Conservation (phyloP, 1,140 invertebrate species). For the Callitettix versicolor region DNA sequence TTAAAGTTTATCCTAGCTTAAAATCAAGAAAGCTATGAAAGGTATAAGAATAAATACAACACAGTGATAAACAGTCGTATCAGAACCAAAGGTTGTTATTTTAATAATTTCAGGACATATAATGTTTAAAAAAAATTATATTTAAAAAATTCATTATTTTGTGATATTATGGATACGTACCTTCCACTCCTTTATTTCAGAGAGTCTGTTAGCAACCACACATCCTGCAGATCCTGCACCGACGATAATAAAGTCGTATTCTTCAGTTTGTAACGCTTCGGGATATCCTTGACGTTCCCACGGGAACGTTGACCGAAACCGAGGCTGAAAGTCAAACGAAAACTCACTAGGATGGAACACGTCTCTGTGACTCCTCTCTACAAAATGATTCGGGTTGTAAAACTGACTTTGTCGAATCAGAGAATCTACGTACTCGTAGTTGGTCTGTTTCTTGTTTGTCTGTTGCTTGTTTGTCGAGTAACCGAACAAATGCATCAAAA, state of each 20-base stretch:
- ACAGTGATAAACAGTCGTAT: no score
- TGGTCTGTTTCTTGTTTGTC: not conserved
- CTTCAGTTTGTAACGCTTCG: not conserved
- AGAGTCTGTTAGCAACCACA: slow-evolving; percentile 23
- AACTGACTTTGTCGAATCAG: no score
- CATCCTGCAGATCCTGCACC: slow-evolving; percentile 33
- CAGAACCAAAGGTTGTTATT: no score
- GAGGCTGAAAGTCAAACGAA: not conserved
- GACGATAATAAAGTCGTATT: slow-evolving; percentile 46
- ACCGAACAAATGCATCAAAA: slow-evolving; percentile 44
- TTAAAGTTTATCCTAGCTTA: no score
- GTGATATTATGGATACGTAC: slow-evolving; percentile 18
- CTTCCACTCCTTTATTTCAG: slow-evolving; percentile 23
- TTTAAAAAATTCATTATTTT: no score
- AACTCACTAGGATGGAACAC: not conserved
- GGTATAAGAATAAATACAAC: no score
- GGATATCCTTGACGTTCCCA: not conserved
- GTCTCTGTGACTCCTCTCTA: no score
- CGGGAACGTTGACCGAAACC: not conserved
- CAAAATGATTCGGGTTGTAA: no score
- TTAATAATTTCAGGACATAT: no score
- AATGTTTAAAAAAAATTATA: no score
- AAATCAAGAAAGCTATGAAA: no score
- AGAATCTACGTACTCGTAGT: not conserved
- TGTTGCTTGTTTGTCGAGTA: slow-evolving; percentile 33